Base-by-base conservation (phyloP, 2,888 invertebrate genomes). In the Sialis lutaria region DNA sequence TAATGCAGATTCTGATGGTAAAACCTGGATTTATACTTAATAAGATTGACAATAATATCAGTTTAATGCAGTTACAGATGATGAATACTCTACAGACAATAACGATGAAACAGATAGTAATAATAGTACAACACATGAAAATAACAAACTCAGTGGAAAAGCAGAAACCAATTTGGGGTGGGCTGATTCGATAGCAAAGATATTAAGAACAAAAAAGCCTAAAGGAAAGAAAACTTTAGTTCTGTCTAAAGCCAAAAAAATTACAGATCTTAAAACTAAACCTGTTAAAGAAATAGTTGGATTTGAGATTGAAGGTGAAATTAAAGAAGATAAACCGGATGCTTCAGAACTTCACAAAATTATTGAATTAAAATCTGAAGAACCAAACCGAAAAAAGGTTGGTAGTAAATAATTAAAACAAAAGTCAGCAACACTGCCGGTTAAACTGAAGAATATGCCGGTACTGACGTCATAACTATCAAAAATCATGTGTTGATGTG, bases 151-250 rank as follows among this genome's bases (percentile, higher is more conserved):
- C 22, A 22, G 22, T 22, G 22, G 22, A 22, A 22, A 13, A 5
- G n/a, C 22, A 12, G 13, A 42, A 49, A 70, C 69, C 0, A 85
- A 85, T 61, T 66, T 73, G 51, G 82, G 80, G 3, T 89, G 88
- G 88, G 88, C 85, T 2, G 80, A 88, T 64, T 86, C 82, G 0
- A 77, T 90, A 59, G 70, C 79, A 6, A 87, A 87, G 64, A 82
- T 90, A 53, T 68, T 90, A 30, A 75, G 74, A 49, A 74, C 80
- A 2, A 80, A 74, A 32, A 83, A 84, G 59, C 82, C 85, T 0
- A 82, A 81, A 62, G 72, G 74, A 40, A 83, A 83, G 55, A 85
- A 82, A 60, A 73, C 78, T 0, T 64, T 84, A 46, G 82, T 88
- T 1, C 62, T 91, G 35, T 83, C 87, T 0, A 79, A 82, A 59